phyloP scores from a whole-genome alignment of 2,888 invertebrate species.

The Zootermopsis nevadensis region DNA sequence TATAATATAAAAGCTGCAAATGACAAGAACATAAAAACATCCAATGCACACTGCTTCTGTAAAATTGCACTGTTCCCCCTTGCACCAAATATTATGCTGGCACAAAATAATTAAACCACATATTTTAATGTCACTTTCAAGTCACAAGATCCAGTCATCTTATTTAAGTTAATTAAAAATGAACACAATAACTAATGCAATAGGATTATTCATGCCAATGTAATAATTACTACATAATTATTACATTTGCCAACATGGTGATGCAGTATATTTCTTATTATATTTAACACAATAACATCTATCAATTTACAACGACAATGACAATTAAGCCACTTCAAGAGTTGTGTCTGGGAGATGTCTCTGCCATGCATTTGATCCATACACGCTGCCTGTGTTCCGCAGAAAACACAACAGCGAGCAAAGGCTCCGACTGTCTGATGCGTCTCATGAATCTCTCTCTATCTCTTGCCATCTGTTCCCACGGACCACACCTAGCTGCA shows the following conservation, averaged over 20 bases:
- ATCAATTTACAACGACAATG: background rate
- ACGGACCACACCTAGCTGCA: conserved; percentile 69
- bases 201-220: background rate
- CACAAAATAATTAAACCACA: no score
- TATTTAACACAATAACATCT: background rate
- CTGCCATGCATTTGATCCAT: conserved; percentile 1
- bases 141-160: no score
- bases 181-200: no score
- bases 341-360: background rate
- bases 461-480: conserved; percentile 69
- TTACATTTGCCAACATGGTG: background rate
- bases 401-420: conserved; percentile 63
- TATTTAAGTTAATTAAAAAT: no score
- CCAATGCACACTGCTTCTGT: no score
- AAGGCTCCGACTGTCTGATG: conserved; percentile 60
- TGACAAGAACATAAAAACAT: no score
- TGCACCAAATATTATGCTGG: no score
- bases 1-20: no score
- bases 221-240: background rate
- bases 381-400: conserved; percentile 61
- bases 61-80: no score
- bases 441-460: conserved; percentile 65
- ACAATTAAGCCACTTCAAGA: background rate
- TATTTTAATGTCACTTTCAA: no score
- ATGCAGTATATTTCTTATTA: background rate